Evolutionary conservation across 2,888 invertebrate genomes (phyloP).

Genomic region (Linnaemya tessellans): DNA sequence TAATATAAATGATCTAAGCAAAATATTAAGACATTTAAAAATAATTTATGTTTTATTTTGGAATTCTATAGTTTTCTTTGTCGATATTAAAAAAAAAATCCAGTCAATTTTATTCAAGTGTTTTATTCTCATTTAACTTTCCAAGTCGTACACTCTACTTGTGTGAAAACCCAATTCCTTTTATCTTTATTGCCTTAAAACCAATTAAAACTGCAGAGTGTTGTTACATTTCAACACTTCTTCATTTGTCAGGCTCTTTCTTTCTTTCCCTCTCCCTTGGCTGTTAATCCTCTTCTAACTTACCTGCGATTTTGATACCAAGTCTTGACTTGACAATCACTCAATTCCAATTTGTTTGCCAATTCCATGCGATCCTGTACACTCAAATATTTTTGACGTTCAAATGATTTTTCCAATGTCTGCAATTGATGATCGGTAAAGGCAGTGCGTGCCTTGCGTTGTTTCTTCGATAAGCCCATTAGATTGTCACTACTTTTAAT

Average conservation of each 20-base stretch:
- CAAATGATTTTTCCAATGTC: conserved; percentile 98
- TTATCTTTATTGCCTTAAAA: conserved; percentile 46
- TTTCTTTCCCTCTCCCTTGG: background rate
- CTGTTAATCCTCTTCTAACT: conserved; percentile 79
- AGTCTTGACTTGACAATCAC: conserved; percentile 99
- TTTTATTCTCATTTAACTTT: background rate
- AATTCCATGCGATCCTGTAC: conserved; percentile 99
- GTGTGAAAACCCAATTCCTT: conserved; percentile 9
- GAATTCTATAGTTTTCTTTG: background rate
- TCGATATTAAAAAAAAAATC: background rate
- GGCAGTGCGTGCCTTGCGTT: conserved; percentile 97
- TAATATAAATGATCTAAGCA: background rate
- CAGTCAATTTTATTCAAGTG: background rate
- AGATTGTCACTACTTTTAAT: conserved; percentile 81
- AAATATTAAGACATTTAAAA: background rate
- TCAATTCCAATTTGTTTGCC: conserved; percentile 96
- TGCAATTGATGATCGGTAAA: conserved; percentile 99
- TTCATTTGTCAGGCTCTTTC: background rate
- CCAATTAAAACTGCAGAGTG: conserved; percentile 52
- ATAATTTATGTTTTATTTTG: background rate
- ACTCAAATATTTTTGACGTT: conserved; percentile 97
- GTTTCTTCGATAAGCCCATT: conserved; percentile 91
- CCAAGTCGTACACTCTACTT: background rate
- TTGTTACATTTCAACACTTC: conserved; percentile 59
- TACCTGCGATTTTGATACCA: conserved; percentile 99